A percentile compares a stretch with the other conserved stretches of the same genome.
Evolutionary conservation across 2,888 invertebrate genomes (phyloP).

Genomic region (Eucriotettix oculatus): DNA sequence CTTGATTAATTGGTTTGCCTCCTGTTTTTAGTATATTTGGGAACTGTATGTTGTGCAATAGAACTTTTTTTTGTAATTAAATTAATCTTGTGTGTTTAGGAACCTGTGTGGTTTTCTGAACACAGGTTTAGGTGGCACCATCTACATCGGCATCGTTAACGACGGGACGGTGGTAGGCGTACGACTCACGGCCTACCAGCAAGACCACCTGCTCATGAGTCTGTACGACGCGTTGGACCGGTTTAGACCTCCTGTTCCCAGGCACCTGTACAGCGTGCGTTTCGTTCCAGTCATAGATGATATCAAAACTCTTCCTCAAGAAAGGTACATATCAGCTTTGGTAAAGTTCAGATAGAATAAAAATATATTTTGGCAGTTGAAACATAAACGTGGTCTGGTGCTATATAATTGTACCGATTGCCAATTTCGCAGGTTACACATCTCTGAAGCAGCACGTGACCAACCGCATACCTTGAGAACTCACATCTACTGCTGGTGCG

Average conservation of each 20-base stretch:
- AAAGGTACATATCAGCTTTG: neutral
- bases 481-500: constrained; percentile 16
- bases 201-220: constrained; percentile 15
- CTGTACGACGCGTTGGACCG: constrained; percentile 12
- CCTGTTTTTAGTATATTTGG: no score
- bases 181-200: constrained; percentile 21
- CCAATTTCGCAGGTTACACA: neutral
- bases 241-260: constrained; percentile 14
- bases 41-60: no score
- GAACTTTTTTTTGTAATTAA: neutral
- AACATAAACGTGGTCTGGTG: no score
- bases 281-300: constrained; percentile 14
- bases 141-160: constrained; percentile 25
- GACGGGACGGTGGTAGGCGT: constrained; percentile 21
- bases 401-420: no score
- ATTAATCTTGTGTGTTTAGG: constrained; percentile 16
- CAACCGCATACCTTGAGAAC: constrained; percentile 13
- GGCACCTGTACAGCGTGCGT: constrained; percentile 8
- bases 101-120: constrained; percentile 25
- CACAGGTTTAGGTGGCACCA: constrained; percentile 23
- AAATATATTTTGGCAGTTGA: no score
- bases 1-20: no score
- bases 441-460: constrained; percentile 1
- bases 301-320: constrained; percentile 1
- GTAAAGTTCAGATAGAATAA: no score